phyloP scores from a whole-genome alignment of 2,113 vertebrate species.

The Numenius arquata region DNA sequence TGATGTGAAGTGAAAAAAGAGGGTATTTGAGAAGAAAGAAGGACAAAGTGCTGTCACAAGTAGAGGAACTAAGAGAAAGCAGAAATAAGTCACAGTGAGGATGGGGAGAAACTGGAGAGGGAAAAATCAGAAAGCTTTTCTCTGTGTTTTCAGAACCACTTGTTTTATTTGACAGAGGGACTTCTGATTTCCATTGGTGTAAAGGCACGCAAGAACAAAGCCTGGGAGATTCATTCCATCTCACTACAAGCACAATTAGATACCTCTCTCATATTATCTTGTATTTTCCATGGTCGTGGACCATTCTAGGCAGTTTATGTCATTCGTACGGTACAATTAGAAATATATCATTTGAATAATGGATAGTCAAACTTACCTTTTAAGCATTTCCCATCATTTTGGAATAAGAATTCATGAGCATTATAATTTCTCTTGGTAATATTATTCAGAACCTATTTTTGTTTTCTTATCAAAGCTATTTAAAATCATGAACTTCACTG shows the following conservation, averaged over 20 bases:
- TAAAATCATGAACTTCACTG: slow-evolving; percentile 34
- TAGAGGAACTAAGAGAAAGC: not conserved
- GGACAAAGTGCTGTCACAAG: not conserved
- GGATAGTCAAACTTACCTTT: not conserved
- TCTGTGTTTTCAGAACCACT: not conserved
- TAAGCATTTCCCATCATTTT: not conserved
- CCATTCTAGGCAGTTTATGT: not conserved
- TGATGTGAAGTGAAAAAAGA: not conserved
- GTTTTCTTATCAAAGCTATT: slow-evolving; percentile 50
- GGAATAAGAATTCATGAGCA: slow-evolving; percentile 1
- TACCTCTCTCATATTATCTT: not conserved
- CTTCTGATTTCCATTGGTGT: not conserved
- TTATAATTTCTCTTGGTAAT: slow-evolving; percentile 11
- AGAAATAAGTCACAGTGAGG: not conserved
- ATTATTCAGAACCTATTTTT: slow-evolving; percentile 30
- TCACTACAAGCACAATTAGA: not conserved
- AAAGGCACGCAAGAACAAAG: not conserved
- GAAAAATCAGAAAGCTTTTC: not conserved
- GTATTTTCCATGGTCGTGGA: not conserved
- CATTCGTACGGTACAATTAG: not conserved
- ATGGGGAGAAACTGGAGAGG: not conserved
- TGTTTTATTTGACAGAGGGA: not conserved
- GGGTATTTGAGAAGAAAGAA: not conserved
- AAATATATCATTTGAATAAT: slow-evolving; percentile 13
- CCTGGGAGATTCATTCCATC: not conserved